Conservation (phyloP, 1,140 invertebrate species). For the Yoshiicerus persimilis region DNA sequence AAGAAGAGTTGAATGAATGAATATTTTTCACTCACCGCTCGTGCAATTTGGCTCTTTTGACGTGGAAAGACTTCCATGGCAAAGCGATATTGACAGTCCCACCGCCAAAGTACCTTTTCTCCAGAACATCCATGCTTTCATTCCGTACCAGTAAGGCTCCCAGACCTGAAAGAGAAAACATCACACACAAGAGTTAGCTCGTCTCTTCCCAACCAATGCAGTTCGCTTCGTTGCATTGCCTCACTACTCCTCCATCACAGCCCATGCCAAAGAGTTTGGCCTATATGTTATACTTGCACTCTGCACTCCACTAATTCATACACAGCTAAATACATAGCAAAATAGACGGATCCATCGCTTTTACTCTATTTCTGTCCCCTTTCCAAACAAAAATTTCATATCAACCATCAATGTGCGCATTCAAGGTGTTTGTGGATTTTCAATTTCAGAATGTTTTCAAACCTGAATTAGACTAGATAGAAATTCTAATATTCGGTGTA, state of each 20-base stretch:
- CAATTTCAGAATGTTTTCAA: slow-evolving; percentile 13
- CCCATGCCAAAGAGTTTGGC: too few species aligned
- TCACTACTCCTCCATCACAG: not conserved
- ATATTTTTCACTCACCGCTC: slow-evolving; percentile 64
- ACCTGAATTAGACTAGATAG: not conserved
- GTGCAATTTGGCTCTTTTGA: slow-evolving; percentile 65
- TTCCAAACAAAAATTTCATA: not conserved
- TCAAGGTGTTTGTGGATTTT: slow-evolving; percentile 17
- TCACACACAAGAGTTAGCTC: not conserved
- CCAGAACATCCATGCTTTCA: slow-evolving; percentile 63
- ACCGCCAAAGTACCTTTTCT: slow-evolving; percentile 85
- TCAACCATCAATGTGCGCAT: not conserved
- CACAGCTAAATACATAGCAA: not conserved
- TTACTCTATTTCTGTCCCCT: not conserved
- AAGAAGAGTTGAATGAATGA: slow-evolving; percentile 22
- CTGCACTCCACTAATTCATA: too few species aligned
- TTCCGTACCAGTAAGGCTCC: slow-evolving; percentile 83
- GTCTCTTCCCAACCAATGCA: not conserved
- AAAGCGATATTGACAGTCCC: slow-evolving; percentile 84
- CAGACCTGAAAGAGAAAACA: slow-evolving; percentile 56
- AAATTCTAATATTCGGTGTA: not conserved
- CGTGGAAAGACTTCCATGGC: slow-evolving; percentile 68
- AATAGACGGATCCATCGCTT: not conserved
- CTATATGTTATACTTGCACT: too few species aligned
- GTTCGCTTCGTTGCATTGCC: not conserved